phyloP scores from a whole-genome alignment of 2,113 vertebrate genomes.

The Plestiodon gilberti region DNA sequence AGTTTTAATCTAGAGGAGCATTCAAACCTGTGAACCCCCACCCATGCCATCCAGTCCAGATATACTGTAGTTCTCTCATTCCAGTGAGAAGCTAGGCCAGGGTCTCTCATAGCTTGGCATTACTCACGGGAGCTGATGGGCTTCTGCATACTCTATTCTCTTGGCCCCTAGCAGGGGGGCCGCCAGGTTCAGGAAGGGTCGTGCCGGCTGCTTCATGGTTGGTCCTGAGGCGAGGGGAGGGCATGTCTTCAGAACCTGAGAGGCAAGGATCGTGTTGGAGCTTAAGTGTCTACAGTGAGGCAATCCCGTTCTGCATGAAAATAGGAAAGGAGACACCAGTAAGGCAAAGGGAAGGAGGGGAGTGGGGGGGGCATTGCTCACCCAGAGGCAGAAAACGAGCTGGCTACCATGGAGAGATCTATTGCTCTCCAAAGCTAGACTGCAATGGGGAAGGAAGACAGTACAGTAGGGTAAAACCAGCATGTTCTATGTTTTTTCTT shows the following conservation, averaged over 20 bases:
- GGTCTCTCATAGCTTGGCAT: not conserved
- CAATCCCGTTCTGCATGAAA: not conserved
- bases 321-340: not conserved
- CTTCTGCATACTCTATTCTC: constrained; percentile 75
- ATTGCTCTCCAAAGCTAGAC: not conserved
- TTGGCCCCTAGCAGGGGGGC: constrained; percentile 58
- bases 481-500: not conserved
- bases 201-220: constrained; percentile 20
- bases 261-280: constrained; percentile 53
- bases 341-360: no score
- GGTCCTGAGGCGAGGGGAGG: not conserved
- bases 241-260: constrained; percentile 21
- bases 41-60: not conserved
- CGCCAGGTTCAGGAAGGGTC: constrained; percentile 75
- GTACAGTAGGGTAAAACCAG: not conserved
- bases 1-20: no score
- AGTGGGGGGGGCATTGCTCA: not conserved
- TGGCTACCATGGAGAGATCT: not conserved
- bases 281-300: constrained; percentile 56
- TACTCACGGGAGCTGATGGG: constrained; percentile 69
- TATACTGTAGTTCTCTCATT: not conserved
- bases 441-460: not conserved
- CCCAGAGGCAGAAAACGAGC: not conserved
- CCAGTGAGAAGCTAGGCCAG: not conserved
- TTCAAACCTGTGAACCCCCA: not conserved